Evolutionary conservation across 1,140 invertebrate species (phyloP).

Genomic region (Chionoecetes opilio): DNA sequence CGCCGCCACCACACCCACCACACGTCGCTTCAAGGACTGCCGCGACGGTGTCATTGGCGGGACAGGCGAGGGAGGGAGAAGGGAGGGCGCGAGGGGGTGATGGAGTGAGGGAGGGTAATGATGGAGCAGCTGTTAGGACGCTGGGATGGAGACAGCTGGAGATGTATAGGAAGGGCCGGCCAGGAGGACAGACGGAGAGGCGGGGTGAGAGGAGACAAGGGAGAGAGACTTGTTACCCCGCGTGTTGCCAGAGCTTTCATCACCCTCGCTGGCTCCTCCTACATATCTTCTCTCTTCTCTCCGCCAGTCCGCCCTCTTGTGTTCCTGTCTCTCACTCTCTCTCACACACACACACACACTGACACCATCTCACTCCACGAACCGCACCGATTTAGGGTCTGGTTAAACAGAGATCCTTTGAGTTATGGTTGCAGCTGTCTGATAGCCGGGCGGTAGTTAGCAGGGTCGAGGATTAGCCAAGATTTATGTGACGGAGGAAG

Average conservation of each 20-base stretch:
- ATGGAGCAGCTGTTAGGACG: conserved; percentile 23
- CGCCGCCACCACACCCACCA: neutral
- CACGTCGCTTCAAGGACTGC: neutral
- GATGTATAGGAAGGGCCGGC: neutral
- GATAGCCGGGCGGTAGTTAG: conserved; percentile 54
- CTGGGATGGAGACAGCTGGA: conserved; percentile 1
- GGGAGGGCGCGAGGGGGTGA: neutral
- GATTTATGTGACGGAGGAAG: conserved; percentile 56
- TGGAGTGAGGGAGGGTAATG: conserved; percentile 36
- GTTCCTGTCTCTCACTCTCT: conserved; percentile 13
- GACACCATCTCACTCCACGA: neutral
- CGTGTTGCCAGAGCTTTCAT: neutral
- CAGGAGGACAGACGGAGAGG: neutral
- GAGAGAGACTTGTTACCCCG: neutral
- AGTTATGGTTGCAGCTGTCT: conserved; percentile 58
- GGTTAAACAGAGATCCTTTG: conserved; percentile 51
- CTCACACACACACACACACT: neutral
- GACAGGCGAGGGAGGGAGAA: neutral
- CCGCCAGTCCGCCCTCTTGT: neutral
- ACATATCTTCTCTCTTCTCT: conserved; percentile 34
- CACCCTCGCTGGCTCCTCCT: no score
- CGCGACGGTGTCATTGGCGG: neutral
- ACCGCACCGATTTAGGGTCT: neutral
- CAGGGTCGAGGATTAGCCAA: conserved; percentile 50
- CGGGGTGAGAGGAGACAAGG: neutral